Evolutionary conservation across 2,113 vertebrate species (phyloP).

Genomic region (Dromaius novaehollandiae): DNA sequence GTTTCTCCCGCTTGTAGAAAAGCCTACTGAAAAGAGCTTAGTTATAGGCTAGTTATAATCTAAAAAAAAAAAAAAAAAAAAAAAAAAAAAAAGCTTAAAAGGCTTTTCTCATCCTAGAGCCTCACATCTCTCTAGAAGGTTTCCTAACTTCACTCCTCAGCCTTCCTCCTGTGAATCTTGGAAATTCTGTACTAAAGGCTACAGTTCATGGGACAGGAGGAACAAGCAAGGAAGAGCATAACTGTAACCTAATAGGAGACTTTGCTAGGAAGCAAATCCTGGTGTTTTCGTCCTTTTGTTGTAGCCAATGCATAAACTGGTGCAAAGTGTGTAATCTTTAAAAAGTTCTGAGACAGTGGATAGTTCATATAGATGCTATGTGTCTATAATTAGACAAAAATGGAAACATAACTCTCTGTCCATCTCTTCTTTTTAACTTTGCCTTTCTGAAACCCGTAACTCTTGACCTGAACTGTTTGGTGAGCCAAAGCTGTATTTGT

Average conservation of each 20-base stretch:
- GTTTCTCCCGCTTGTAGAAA: background rate
- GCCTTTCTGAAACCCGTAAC: background rate
- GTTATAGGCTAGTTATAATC: background rate
- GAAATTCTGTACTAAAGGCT: background rate
- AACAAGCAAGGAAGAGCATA: background rate
- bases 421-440: background rate
- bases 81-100: no score
- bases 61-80: no score
- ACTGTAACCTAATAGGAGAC: background rate
- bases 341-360: background rate
- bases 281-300: background rate
- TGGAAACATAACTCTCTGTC: background rate
- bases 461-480: background rate
- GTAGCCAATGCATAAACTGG: background rate
- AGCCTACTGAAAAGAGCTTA: background rate
- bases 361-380: background rate
- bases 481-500: background rate
- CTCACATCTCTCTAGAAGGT: background rate
- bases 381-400: background rate
- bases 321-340: fast-evolving
- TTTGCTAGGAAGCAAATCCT: background rate
- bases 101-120: background rate
- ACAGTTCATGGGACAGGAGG: background rate
- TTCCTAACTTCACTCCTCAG: background rate
- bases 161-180: background rate